Evolutionary conservation across 2,888 invertebrate species (phyloP), one percentile per base, ranked within the genome.

Genomic region (Diploptera punctata): DNA sequence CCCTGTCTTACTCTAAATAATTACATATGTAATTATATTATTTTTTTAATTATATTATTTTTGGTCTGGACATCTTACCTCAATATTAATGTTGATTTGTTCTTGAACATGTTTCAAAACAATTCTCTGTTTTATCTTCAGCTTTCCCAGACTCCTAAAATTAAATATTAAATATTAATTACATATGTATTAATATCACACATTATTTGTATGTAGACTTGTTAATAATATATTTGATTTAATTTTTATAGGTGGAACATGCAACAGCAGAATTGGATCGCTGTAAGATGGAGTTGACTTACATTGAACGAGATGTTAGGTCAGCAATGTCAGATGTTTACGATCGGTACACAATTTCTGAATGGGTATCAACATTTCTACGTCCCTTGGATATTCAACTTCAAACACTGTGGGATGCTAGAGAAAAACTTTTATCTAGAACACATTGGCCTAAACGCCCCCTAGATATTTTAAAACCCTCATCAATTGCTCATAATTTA

Each of bases 371-470:
- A 72, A 83, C 85, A 0, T 82, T 81, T 73, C 75, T 84, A 1
- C 77, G 76, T 3, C 85, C 86, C 9, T 62, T 83, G 19, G 82
- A 82, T 70, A 80, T 81, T 1, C 82, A 82, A 75, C 76, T 85
- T 19, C 81, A 80, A 68, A 76, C 79, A 31, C 75, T 84, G 44
- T 82, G 81, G 80, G 80, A 82, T 19, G 82, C 82, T 21, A 83
- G 82, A 71, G 82, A 86, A 71, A 82, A 80, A 73, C 80, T 88
- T 71, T 78, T 87, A 19, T 79, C 81, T 7, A 84, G 81, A 74
- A 82, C 81, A 61, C 78, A 81, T 21, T 88, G 88, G 88, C 86
- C 87, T 1, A 82, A 85, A 73, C 81, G 87, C 77, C 88, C 88
- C 3, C 78, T 86, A n/a, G 77, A 77, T 18, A 73, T 65, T 9